Base-by-base conservation (phyloP, 92 coral and sea anemone genomes). In the Scolanthus callimorphus region DNA sequence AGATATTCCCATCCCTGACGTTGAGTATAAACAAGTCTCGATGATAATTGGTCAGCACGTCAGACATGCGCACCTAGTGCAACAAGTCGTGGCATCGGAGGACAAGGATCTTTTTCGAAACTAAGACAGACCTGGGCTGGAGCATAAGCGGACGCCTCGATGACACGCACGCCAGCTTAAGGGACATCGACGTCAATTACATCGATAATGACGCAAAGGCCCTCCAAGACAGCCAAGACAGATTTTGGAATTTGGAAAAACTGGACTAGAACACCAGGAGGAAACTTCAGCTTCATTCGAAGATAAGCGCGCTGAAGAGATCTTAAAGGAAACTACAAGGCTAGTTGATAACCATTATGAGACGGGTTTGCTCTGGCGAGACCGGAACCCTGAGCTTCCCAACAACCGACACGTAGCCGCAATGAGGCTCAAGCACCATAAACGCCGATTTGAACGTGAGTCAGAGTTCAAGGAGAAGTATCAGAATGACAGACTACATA, bases 101-200 rank as follows among this genome's bases (percentile, higher is more conserved):
- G 0, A 25, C 29, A 19, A 55, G 71, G 49, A 49, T 29, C 39
- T 29, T 54, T 27, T 65, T 49, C 52, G 65, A 47, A 1, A 65
- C 65, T 28, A 65, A 41, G 30, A 51, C 71, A 29, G 63, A 21
- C 22, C 73, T 65, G 37, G 73, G 65, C 23, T 69, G 76, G 76
- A 69, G 65, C 3, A 20, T 69, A 21, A 66, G 57, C 22, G 67
- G 67, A 0, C 1, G 11, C 26, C 27, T 69, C 20, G 29, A 43
- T 34, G 57, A 48, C 23, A 49, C 15, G 3, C 1, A 13, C 3
- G 41, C 27, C 13, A 20, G 2, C 0, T 23, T 10, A 11, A 41
- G 34, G n/a, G 58, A 69, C 20, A 30, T 45, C 2, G 37, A 21
- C 12, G 57, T 57, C 12, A 69, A 69, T 44, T 57, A 56, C 44